phyloP scores from a whole-genome alignment of 1,140 invertebrate genomes.

The Megathymus violae region DNA sequence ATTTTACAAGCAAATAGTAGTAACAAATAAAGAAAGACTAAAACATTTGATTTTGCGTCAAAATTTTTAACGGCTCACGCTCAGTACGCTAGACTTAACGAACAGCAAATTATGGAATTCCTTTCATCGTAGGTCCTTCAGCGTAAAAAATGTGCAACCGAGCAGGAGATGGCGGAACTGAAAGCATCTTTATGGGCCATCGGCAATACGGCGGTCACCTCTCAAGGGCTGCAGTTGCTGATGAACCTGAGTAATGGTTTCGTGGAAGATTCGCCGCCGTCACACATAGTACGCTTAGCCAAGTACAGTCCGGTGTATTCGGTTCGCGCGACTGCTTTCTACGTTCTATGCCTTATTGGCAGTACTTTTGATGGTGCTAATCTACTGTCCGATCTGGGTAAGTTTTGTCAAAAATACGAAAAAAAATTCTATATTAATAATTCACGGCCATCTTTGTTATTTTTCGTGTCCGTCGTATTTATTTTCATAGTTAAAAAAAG shows the following conservation, averaged over 20 bases:
- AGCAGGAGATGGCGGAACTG: slow-evolving; percentile 88
- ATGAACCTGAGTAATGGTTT: slow-evolving; percentile 68
- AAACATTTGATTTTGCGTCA: too few relatives aligned
- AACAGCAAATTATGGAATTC: too few relatives aligned
- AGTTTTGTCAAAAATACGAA: slow-evolving; percentile 36
- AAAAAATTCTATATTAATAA: too few relatives aligned
- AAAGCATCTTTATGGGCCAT: slow-evolving; percentile 96
- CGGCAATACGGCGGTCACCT: slow-evolving; percentile 91
- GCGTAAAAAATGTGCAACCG: slow-evolving; percentile 84
- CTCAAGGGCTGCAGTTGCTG: slow-evolving; percentile 89
- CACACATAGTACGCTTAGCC: slow-evolving; percentile 90
- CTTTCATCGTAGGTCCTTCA: slow-evolving; percentile 68
- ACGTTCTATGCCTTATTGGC: slow-evolving; percentile 92
- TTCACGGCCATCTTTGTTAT: too few relatives aligned
- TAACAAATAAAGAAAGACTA: too few relatives aligned
- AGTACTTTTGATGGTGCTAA: slow-evolving; percentile 93
- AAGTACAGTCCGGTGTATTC: slow-evolving; percentile 92
- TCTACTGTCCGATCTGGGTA: slow-evolving; percentile 87
- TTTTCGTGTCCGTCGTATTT: too few relatives aligned
- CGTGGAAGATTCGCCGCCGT: slow-evolving; percentile 84
- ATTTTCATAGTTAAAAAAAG: too few relatives aligned
- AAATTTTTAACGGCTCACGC: too few relatives aligned
- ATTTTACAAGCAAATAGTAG: too few relatives aligned
- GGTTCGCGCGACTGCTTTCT: slow-evolving; percentile 94
- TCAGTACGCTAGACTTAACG: too few relatives aligned